A percentile compares a stretch with the other conserved stretches of the same genome.
Evolutionary conservation across 2,888 invertebrate genomes (phyloP).

Genomic region (Amblyjoppa proteus): DNA sequence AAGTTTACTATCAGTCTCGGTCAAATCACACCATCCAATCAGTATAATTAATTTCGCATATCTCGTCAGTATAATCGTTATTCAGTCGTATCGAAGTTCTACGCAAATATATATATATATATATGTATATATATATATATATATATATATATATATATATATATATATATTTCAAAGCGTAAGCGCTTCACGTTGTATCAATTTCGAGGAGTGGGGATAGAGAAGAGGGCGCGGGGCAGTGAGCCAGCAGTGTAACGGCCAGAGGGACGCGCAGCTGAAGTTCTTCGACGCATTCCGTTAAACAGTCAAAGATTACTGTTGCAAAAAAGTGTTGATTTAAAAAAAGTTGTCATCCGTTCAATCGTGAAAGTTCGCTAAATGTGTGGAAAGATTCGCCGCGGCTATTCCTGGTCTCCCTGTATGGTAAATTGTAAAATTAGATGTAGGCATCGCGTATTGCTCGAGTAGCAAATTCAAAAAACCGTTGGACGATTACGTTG

Average conservation of each 20-base stretch:
- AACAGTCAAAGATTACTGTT: too few relatives aligned
- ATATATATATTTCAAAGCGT: background rate
- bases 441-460: too few relatives aligned
- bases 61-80: background rate
- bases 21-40: slow-evolving; percentile 1
- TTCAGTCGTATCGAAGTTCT: background rate
- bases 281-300: background rate
- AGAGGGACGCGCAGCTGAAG: background rate
- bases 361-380: too few relatives aligned
- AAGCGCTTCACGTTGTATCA: background rate
- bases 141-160: background rate
- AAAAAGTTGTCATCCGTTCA: too few relatives aligned
- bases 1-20: slow-evolving; percentile 12
- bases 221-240: background rate
- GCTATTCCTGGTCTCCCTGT: too few relatives aligned
- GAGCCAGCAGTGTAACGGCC: background rate
- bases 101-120: background rate
- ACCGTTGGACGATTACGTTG: too few relatives aligned
- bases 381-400: too few relatives aligned
- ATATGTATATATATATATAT: background rate
- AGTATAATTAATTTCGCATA: background rate
- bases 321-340: too few relatives aligned
- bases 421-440: too few relatives aligned
- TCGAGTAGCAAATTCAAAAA: too few relatives aligned
- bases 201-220: background rate